Evolutionary conservation across 2,113 vertebrate genomes (phyloP).

Genomic region (Notothenia rossii): DNA sequence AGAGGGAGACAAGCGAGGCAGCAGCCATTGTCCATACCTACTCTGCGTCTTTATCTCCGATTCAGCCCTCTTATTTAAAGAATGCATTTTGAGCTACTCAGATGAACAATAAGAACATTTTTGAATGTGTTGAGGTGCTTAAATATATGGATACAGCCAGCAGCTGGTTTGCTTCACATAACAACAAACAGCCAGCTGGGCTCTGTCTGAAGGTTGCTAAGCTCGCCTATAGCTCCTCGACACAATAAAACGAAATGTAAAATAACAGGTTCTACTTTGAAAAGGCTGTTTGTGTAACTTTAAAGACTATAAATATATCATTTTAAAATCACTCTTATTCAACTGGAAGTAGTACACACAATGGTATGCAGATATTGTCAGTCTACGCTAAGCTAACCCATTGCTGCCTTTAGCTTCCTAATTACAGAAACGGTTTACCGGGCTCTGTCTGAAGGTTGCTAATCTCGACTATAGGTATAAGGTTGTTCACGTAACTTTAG

Average conservation of each 20-base stretch:
- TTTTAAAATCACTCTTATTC: no score
- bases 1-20: constrained; percentile 55
- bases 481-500: no score
- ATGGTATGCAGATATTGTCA: no score
- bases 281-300: neutral
- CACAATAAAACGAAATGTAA: neutral
- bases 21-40: constrained; percentile 56
- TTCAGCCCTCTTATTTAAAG: constrained; percentile 25
- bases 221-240: neutral
- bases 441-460: no score
- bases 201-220: neutral
- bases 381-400: no score
- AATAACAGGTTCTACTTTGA: neutral
- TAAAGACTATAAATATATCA: no score
- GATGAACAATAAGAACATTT: constrained; percentile 23
- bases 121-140: constrained; percentile 1
- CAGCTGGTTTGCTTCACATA: constrained; percentile 7
- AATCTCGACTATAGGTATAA: no score
- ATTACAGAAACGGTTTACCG: no score
- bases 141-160: constrained; percentile 16
- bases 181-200: neutral
- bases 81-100: constrained; percentile 8
- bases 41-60: constrained; percentile 34
- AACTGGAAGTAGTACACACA: no score
- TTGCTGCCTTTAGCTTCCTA: no score